Base-by-base conservation (phyloP, 2,888 invertebrate genomes). In the Anticlea derivata region DNA sequence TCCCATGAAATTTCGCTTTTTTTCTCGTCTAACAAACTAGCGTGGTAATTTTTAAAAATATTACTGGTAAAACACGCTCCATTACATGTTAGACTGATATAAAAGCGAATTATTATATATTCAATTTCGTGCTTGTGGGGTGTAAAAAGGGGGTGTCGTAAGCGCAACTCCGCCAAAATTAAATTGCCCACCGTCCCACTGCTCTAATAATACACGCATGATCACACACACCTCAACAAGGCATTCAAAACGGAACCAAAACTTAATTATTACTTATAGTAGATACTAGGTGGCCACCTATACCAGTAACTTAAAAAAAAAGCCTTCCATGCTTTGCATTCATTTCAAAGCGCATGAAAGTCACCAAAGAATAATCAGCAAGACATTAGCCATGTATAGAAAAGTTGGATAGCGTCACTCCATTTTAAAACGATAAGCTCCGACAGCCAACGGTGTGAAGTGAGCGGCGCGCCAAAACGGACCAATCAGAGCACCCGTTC, bases 401-500 rank as follows among this genome's bases (percentile, higher is more conserved):
- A 64, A 73, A 71, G 66, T 63, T 58, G 66, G 66, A 33, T 31
- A n/a, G 7, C 34, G 37, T 39, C 73, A 73, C 61, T 73, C 77
- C 80, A 77, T 78, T 70, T 73, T 68, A 45, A 65, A 68, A 63
- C 71, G 74, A 73, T 68, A 73, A 72, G 66, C 68, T 68, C 62
- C 61, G 59, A 60, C 40, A 55, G 53, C 58, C 29, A 59, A 50
- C 58, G 65, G 38, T 54, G 58, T 72, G 86, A 86, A 86, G 87
- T 82, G 68, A 64, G 84, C 70, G 30, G 40, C 78, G 33, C 22
- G n/a, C 29, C 46, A 49, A 17, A 53, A 44, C 52, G 62, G 61
- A 70, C 89, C 89, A 89, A 89, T 87, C 73, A 71, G 58, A 68
- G 73, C 44, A 58, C 75, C 51, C 58, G 61, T 40, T 61, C 45